Conservation (phyloP, 2,888 invertebrate species). For the Bimastos eiseni region DNA sequence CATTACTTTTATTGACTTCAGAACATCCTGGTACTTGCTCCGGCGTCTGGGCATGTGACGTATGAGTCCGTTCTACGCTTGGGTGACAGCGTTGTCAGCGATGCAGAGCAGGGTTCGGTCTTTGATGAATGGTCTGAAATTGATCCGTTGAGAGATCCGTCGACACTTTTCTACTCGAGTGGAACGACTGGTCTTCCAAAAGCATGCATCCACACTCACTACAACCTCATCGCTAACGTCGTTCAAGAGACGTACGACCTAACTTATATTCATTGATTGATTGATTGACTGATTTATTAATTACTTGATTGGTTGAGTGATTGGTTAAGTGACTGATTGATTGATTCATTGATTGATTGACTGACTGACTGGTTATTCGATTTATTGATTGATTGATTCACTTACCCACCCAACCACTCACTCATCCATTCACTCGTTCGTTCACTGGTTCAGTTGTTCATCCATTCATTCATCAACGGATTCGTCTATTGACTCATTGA, state of each 20-base stretch:
- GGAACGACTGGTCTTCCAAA: conserved; percentile 32
- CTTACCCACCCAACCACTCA: too few relatives aligned
- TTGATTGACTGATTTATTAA: too few relatives aligned
- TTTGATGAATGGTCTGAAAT: background rate
- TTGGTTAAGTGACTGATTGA: too few relatives aligned
- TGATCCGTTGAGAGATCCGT: background rate
- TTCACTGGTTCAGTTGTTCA: too few relatives aligned
- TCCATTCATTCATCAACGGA: too few relatives aligned
- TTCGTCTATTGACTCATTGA: too few relatives aligned
- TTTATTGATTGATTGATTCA: too few relatives aligned
- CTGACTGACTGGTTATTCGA: too few relatives aligned
- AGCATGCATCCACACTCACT: conserved; percentile 32
- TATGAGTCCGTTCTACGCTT: background rate
- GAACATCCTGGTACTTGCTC: background rate
- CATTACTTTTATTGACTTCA: background rate
- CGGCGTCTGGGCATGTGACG: background rate
- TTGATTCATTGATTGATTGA: too few relatives aligned
- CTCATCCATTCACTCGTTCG: too few relatives aligned
- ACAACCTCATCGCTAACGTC: conserved; percentile 10
- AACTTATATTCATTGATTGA: background rate
- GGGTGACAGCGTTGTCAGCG: background rate
- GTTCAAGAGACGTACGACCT: conserved; percentile 10
- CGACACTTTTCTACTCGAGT: conserved; percentile 31
- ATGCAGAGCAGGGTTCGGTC: background rate
- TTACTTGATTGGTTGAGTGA: too few relatives aligned